Percentiles rank a stretch among this genome's conserved stretches.
Conservation (phyloP, 2,797 vertebrate species). For the Squalus acanthias region DNA sequence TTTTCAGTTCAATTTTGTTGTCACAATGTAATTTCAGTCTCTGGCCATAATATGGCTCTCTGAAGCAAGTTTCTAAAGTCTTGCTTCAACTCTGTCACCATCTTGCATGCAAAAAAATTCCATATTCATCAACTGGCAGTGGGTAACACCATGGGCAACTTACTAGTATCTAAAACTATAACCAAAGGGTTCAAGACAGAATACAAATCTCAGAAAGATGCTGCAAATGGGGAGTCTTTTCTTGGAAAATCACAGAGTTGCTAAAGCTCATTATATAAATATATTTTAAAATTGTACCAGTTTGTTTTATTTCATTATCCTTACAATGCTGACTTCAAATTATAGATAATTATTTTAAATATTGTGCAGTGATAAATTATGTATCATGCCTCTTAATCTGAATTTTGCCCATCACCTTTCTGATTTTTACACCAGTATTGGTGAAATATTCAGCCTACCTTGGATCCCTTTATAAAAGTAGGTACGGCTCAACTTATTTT, state of each 20-base stretch:
- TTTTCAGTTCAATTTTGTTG: not conserved
- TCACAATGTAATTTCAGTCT: not conserved
- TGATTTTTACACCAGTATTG: not conserved
- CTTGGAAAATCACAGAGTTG: not conserved
- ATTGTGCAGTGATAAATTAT: not conserved
- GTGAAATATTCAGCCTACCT: not conserved
- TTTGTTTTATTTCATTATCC: not conserved
- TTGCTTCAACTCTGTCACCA: not conserved
- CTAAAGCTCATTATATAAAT: not conserved
- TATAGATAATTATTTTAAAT: not conserved
- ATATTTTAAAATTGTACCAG: not conserved
- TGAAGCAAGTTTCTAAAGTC: not conserved
- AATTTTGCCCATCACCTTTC: not conserved
- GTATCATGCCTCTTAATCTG: not conserved
- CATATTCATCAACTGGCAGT: not conserved
- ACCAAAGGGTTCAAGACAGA: conserved; percentile 45
- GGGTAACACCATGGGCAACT: conserved; percentile 38
- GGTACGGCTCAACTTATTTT: not conserved
- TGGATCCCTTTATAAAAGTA: not conserved
- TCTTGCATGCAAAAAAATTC: conserved; percentile 48
- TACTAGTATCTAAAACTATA: conserved; percentile 2
- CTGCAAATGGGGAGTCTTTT: conserved; percentile 38
- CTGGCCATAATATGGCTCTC: not conserved
- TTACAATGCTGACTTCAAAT: not conserved
- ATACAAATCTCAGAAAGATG: conserved; percentile 44